Conservation (phyloP, 2,113 vertebrate species). For the Anthoscopus minutus region DNA sequence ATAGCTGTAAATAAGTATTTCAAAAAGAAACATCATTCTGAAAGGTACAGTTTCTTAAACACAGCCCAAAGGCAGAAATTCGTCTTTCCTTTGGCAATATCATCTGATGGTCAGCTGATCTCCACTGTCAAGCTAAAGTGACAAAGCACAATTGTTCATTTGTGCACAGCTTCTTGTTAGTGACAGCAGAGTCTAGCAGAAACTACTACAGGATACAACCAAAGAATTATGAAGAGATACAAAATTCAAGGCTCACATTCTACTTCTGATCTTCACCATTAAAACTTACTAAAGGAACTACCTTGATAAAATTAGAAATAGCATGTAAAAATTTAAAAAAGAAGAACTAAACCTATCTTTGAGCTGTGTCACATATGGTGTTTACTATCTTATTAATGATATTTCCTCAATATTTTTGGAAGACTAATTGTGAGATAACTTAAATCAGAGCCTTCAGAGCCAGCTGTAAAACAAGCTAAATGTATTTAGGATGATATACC, state of each 20-base stretch:
- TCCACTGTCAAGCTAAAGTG: neutral
- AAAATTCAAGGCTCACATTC: neutral
- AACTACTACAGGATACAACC: neutral
- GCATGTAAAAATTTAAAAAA: accelerated
- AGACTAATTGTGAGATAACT: neutral
- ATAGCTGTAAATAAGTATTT: neutral
- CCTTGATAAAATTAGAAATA: neutral
- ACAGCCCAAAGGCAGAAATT: neutral
- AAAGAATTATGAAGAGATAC: neutral
- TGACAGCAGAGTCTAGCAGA: neutral
- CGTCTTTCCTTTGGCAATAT: neutral
- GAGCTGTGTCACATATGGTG: neutral
- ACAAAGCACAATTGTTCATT: neutral
- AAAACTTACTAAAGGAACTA: neutral
- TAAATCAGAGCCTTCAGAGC: neutral
- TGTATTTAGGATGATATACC: neutral
- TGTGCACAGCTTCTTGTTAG: neutral
- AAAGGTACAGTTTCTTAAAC: neutral
- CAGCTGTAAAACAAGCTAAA: neutral
- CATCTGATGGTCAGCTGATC: neutral
- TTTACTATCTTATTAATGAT: neutral
- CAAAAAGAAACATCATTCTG: neutral
- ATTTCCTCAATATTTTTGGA: neutral
- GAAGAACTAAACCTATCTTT: neutral
- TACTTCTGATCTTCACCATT: neutral